Conservation (phyloP, 2,888 invertebrate genomes). For the Perizoma affinitatum region DNA sequence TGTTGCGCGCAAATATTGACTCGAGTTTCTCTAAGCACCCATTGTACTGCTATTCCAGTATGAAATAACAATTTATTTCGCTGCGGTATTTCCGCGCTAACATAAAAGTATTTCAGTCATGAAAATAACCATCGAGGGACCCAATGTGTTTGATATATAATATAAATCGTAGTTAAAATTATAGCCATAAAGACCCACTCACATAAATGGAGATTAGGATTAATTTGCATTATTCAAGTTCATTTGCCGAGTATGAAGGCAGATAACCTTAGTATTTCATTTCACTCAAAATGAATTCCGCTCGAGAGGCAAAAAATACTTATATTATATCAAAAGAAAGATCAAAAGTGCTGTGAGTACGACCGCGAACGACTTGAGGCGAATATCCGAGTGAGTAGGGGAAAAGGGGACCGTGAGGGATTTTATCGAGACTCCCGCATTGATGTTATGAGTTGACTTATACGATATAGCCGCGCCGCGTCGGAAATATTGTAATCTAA, state of each 20-base stretch:
- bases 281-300: slow-evolving; percentile 67
- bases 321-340: slow-evolving; percentile 73
- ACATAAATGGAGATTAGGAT: slow-evolving; percentile 55
- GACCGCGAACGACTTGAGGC: slow-evolving; percentile 46
- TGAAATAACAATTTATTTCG: slow-evolving; percentile 31
- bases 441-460: slow-evolving; percentile 61
- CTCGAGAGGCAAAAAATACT: slow-evolving; percentile 68
- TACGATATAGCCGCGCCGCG: slow-evolving; percentile 55
- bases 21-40: slow-evolving; percentile 27
- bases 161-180: slow-evolving; percentile 37
- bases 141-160: slow-evolving; percentile 22
- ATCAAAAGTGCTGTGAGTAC: slow-evolving; percentile 67
- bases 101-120: slow-evolving; percentile 28
- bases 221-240: slow-evolving; percentile 57
- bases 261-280: slow-evolving; percentile 57
- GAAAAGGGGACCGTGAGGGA: slow-evolving; percentile 53
- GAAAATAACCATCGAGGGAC: slow-evolving; percentile 24
- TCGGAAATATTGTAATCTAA: slow-evolving; percentile 70
- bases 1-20: slow-evolving; percentile 27
- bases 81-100: slow-evolving; percentile 24
- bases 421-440: slow-evolving; percentile 63
- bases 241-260: slow-evolving; percentile 33
- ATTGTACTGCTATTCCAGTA: slow-evolving; percentile 23
- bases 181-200: slow-evolving; percentile 44
- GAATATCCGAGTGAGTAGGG: slow-evolving; percentile 47